A percentile compares a stretch with the other conserved stretches of the same genome.
phyloP scores from a whole-genome alignment of 2,113 vertebrate species.

The Microcebus murinus region DNA sequence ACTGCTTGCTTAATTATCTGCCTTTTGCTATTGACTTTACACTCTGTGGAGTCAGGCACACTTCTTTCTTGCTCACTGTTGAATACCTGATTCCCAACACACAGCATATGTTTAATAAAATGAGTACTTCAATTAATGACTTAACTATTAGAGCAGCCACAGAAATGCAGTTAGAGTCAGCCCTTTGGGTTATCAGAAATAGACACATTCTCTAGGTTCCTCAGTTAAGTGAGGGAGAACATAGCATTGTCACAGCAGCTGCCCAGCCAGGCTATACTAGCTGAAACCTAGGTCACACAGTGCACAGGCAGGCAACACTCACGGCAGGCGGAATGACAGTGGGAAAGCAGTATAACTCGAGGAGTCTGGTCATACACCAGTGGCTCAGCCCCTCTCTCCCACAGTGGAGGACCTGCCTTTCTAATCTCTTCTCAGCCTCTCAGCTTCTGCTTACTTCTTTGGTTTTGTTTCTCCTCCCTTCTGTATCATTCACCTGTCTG shows the following conservation, averaged over 20 bases:
- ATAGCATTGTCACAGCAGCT: neutral
- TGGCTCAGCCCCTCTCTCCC: neutral
- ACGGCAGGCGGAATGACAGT: fast-evolving
- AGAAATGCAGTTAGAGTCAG: neutral
- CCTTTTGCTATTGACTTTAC: neutral
- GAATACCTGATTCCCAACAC: neutral
- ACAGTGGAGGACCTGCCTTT: neutral
- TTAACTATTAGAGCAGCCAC: neutral
- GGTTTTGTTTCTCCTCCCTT: neutral
- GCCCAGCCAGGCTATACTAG: neutral
- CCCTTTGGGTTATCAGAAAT: neutral
- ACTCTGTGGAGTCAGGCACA: neutral
- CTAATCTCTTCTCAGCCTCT: neutral
- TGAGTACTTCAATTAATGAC: neutral
- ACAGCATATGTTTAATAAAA: neutral
- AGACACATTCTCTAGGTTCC: neutral
- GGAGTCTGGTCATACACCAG: neutral
- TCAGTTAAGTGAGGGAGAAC: neutral
- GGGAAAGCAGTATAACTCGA: neutral
- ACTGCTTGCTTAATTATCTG: neutral
- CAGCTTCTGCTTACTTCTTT: neutral
- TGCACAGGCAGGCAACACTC: neutral
- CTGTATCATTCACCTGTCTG: neutral
- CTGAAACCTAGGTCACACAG: neutral
- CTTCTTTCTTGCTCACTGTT: neutral